Evolutionary conservation across 2,113 vertebrate genomes (phyloP), one percentile per base, ranked within the genome.

Genomic region (Ceyx cyanopectus): DNA sequence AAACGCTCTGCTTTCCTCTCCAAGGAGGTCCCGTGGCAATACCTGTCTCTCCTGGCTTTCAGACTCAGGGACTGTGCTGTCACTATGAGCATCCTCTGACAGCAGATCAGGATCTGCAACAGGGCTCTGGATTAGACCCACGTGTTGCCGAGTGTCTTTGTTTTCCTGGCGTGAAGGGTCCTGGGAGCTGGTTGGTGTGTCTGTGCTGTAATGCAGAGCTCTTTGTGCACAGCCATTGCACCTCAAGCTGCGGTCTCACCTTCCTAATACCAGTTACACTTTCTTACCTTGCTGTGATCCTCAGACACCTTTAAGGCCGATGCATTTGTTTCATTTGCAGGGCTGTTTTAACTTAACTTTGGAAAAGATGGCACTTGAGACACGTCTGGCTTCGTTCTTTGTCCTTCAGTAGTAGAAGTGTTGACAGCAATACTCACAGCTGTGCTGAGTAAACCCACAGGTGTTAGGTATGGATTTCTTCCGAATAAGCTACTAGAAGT

Each of bases 391-490:
- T 90, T 87, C 63, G 12, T 89, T 84, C 66, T 84, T 87, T 14
- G 2, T 61, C 62, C 81, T 85, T 82, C 77, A 62, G 46, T 10
- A 54, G 58, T 57, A 48, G 46, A 91, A 67, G 56, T 67, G 78
- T 78, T 93, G 92, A 92, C 75, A 92, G 88, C 78, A 60, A 67
- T 68, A 26, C 77, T 85, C 78, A 60, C 30, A 89, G 90, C 57
- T 45, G 85, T 58, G 7, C 46, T 48, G 3, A 34, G 7, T 76
- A 84, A 92, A 68, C 69, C 85, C 40, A 57, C 84, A 93, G 85
- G 63, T 94, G 73, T 90, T 66, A 72, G 70, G 79, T 41, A 51
- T 45, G 54, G 91, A 75, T 87, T 95, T 78, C 80, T 87, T 96
- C 75, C 17, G 1, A 89, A 66, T 65, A 67, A 90, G 29, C 76